Conservation (phyloP, 2,888 invertebrate genomes). For the Aphodius sticticus region DNA sequence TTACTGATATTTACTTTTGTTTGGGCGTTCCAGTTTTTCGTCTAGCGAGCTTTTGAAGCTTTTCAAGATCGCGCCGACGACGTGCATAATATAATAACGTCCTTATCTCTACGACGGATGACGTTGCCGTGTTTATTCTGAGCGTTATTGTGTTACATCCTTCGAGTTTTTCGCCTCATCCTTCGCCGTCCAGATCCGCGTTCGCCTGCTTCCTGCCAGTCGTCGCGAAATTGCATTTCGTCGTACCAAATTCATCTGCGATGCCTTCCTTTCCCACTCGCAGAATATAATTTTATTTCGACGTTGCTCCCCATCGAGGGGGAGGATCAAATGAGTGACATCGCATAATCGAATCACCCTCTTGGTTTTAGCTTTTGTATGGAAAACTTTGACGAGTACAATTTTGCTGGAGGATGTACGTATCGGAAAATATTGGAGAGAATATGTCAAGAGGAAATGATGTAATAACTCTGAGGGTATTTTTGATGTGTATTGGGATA, state of each 20-base stretch:
- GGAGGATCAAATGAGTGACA: neutral
- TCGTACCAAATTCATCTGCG: neutral
- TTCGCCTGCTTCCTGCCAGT: neutral
- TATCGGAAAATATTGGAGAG: neutral
- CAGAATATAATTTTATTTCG: neutral
- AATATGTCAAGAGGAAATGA: no score
- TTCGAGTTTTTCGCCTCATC: neutral
- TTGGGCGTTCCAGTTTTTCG: neutral
- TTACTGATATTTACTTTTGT: neutral
- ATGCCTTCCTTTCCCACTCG: neutral
- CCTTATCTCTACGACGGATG: neutral
- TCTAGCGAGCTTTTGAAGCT: no score
- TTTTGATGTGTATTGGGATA: no score
- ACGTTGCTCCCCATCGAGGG: neutral
- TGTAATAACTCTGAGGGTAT: no score
- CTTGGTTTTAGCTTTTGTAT: neutral
- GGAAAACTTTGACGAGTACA: no score
- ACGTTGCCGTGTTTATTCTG: neutral
- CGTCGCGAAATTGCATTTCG: neutral
- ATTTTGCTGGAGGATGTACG: no score
- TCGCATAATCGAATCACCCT: neutral
- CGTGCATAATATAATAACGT: conserved; percentile 4
- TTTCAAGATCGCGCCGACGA: neutral
- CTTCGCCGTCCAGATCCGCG: neutral
- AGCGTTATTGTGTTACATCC: neutral